These are phyloP conservation scores for Potorous gilbertii DNA, from an alignment of 2,797 vertebrate genomes.

Conservation along the genomic window DNA sequence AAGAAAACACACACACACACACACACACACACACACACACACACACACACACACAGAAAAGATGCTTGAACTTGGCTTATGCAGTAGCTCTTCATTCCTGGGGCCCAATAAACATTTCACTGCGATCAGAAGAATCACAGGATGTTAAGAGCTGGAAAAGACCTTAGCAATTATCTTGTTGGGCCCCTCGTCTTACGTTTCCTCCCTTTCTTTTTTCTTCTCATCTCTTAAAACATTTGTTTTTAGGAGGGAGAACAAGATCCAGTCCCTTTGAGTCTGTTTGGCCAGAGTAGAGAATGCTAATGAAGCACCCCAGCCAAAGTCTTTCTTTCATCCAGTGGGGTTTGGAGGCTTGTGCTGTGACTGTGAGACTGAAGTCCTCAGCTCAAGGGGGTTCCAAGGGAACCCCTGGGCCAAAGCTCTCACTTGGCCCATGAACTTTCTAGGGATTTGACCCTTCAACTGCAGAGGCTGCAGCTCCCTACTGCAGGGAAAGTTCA, in stretches of 20 bases:
- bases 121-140: neutral
- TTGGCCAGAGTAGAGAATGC: neutral
- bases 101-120: neutral
- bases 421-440: neutral
- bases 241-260: neutral
- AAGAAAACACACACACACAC: neutral
- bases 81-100: neutral
- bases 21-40: too few relatives aligned
- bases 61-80: neutral
- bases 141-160: neutral
- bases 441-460: neutral
- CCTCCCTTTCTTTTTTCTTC: neutral
- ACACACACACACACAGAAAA: neutral
- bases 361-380: neutral
- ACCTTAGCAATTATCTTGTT: neutral
- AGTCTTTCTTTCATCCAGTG: neutral
- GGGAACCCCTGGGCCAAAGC: neutral
- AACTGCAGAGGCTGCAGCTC: neutral
- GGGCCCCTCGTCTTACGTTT: neutral
- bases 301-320: neutral
- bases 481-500: neutral
- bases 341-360: neutral
- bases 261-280: neutral
- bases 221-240: neutral
- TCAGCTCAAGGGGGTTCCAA: neutral